Conservation (phyloP, 37 sponge, comb jelly and placozoan species). For the Beroe ovata region DNA sequence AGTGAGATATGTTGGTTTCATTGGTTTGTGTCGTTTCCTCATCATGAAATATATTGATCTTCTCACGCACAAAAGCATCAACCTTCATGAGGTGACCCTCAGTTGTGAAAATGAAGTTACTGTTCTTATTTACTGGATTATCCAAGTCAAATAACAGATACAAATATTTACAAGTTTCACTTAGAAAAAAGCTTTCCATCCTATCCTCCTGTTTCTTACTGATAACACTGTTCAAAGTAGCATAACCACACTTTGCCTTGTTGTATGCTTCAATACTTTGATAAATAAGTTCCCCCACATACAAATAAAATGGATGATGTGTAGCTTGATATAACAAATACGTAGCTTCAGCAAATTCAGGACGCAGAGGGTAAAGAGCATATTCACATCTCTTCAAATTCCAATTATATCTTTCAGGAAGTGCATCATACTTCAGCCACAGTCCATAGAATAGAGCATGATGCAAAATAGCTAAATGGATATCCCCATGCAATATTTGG, state of each 20-base stretch:
- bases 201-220: slow-evolving; percentile 88
- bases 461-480: slow-evolving; percentile 87
- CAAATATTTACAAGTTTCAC: slow-evolving; percentile 96
- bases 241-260: slow-evolving; percentile 91
- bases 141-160: slow-evolving; percentile 91
- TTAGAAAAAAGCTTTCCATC: slow-evolving; percentile 99
- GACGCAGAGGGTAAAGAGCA: slow-evolving; percentile 89
- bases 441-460: slow-evolving; percentile 92
- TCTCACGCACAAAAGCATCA: slow-evolving; percentile 7
- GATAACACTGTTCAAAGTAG: slow-evolving; percentile 91
- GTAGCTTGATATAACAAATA: slow-evolving; percentile 96
- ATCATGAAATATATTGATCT: slow-evolving; percentile 6
- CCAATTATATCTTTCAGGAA: slow-evolving; percentile 95
- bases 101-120: slow-evolving; percentile 86
- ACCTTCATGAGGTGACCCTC: slow-evolving; percentile 86
- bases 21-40: neutral
- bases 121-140: slow-evolving; percentile 78
- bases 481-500: slow-evolving; percentile 89
- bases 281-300: slow-evolving; percentile 90
- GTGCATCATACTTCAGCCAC: slow-evolving; percentile 85
- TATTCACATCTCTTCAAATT: slow-evolving; percentile 76
- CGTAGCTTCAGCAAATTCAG: slow-evolving; percentile 94
- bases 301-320: slow-evolving; percentile 91
- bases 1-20: slow-evolving; percentile 7
- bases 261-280: slow-evolving; percentile 77